phyloP scores from a whole-genome alignment of 2,113 vertebrate species.

The Mohoua ochrocephala region DNA sequence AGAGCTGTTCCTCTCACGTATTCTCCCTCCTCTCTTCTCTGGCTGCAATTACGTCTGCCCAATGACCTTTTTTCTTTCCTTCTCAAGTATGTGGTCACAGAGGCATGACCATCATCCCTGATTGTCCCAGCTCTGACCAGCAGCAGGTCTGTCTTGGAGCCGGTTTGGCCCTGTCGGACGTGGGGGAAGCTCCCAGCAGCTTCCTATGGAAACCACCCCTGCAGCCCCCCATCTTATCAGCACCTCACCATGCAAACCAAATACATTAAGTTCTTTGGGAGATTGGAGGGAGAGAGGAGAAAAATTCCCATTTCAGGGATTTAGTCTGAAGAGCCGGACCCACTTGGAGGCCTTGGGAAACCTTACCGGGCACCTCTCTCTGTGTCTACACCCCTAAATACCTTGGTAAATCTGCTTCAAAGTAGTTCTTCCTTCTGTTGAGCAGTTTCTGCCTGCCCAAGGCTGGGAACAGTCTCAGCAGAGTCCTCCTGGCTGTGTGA shows the following conservation, averaged over 20 bases:
- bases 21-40: background rate
- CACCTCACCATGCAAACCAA: background rate
- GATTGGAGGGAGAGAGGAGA: background rate
- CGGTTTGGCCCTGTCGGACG: accelerated
- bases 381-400: background rate
- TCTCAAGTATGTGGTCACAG: background rate
- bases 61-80: background rate
- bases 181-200: background rate
- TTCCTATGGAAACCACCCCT: background rate
- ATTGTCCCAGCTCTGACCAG: background rate
- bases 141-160: background rate
- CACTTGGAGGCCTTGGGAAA: background rate
- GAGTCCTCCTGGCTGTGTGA: background rate
- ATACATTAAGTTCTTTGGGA: background rate
- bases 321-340: background rate
- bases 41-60: background rate
- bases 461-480: background rate
- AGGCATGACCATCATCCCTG: background rate
- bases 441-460: background rate
- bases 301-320: background rate
- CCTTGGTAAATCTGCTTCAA: background rate
- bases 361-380: background rate
- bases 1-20: background rate
- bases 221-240: background rate
- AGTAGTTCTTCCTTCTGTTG: background rate